phyloP scores from a whole-genome alignment of 2,113 vertebrate genomes.

The Orcinus orca region DNA sequence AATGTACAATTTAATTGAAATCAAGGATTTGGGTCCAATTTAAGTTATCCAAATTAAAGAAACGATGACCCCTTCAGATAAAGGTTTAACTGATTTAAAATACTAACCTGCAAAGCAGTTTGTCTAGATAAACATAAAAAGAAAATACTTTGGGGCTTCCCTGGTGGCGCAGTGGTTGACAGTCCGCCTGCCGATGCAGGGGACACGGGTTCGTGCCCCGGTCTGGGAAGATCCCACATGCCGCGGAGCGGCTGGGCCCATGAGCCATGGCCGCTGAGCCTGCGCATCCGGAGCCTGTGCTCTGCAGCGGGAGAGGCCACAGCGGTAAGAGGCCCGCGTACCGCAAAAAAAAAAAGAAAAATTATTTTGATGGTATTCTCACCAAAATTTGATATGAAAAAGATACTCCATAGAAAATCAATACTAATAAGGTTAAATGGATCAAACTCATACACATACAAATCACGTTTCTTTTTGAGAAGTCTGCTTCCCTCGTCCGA shows the following conservation, averaged over 20 bases:
- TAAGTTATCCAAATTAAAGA: conserved; percentile 21
- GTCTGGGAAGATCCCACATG: too few species aligned
- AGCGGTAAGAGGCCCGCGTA: too few species aligned
- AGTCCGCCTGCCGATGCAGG: too few species aligned
- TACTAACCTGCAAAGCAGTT: neutral
- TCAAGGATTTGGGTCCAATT: neutral
- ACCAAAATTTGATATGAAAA: neutral
- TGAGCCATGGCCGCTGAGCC: too few species aligned
- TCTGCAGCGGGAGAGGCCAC: too few species aligned
- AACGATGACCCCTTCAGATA: neutral
- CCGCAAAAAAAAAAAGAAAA: too few species aligned
- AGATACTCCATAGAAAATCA: neutral
- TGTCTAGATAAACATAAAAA: neutral
- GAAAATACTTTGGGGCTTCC: too few species aligned
- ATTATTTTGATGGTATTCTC: neutral
- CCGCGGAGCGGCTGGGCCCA: too few species aligned
- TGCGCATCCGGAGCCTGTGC: too few species aligned
- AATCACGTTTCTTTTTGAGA: neutral
- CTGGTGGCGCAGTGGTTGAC: too few species aligned
- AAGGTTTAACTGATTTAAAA: conserved; percentile 20
- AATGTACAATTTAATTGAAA: neutral
- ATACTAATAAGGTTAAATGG: neutral
- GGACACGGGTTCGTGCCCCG: too few species aligned
- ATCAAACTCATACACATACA: neutral
- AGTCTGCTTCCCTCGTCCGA: neutral